Percentiles rank a stretch among this genome's conserved stretches.
These are phyloP conservation scores for Momotus momota DNA, from an alignment of 2,797 vertebrate species.

Conservation along the genomic window DNA sequence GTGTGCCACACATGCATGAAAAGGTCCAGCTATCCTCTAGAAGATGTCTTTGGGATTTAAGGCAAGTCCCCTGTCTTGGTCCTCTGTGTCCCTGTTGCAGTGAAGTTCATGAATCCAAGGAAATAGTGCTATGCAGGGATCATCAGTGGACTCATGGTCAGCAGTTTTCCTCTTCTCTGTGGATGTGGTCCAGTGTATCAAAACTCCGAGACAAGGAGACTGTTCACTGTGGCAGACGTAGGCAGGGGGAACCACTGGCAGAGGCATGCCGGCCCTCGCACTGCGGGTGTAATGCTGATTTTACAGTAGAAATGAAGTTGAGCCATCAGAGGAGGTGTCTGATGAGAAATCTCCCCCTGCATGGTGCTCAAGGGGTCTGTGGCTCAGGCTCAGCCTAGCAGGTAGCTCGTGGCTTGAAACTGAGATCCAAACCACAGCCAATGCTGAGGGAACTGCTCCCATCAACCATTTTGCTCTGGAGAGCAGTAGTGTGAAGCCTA, in stretches of 20 bases:
- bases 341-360: background rate
- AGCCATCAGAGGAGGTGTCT: background rate
- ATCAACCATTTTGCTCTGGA: background rate
- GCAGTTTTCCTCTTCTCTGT: background rate
- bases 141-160: background rate
- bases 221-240: background rate
- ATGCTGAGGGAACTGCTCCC: background rate
- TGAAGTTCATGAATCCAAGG: background rate
- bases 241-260: background rate
- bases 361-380: fast-evolving
- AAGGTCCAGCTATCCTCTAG: background rate
- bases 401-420: background rate
- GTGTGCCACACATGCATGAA: background rate
- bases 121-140: background rate
- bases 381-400: background rate
- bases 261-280: background rate
- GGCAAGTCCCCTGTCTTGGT: conserved; percentile 35
- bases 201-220: background rate
- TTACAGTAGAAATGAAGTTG: background rate
- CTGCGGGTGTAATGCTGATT: background rate
- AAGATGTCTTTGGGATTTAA: conserved; percentile 47
- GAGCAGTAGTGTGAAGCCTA: background rate
- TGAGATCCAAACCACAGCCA: background rate
- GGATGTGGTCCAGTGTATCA: background rate
- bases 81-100: background rate